Evolutionary conservation across 2,888 invertebrate species (phyloP), one percentile per base, ranked within the genome.

Genomic region (Capitulum mitella): DNA sequence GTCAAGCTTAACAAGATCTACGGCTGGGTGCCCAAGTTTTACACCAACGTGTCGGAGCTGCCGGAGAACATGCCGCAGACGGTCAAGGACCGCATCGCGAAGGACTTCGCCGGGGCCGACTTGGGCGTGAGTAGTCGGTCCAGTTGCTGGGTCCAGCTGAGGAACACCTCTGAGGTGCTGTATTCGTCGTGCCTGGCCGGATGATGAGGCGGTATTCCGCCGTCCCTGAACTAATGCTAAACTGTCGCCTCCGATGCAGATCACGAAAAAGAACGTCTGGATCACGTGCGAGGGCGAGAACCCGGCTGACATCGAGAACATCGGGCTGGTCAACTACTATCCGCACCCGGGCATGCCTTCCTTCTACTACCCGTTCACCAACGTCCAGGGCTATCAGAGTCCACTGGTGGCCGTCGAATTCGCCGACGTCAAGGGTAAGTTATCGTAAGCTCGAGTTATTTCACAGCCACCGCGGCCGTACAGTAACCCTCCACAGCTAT

Each of bases 1-100:
- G 90, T 99, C 83, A 98, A 98, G 87, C 89, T 99, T 83, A 99
- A 99, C 87, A 96, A 94, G 94, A 96, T 97, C 84, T 96, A 91
- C 87, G 92, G 92, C 84, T 97, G 97, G 96, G 84, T 87, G 75
- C 96, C 97, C 34, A 87, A 90, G 78, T 90, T 90, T 78, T 95
- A 91, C 88, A 92, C 93, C 87, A 89, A 89, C 82, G 89, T 91
- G 51, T 90, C 90, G 80, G 86, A 88, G 79, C 87, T 93, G 82
- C 94, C 95, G 77, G 84, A 85, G 0, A 88, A 89, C 70, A 93
- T 94, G 93, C 93, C 93, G 12, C 87, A 89, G 78, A 91, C 92
- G 82, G 88, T 95, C 81, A 90, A 91, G 85, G 88, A 90, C 82
- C 90, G 91, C 86, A 93, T 93, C 83, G 86, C 85, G 84, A 86